Conservation (phyloP, 2,888 invertebrate species). For the Ethmia dodecea region DNA sequence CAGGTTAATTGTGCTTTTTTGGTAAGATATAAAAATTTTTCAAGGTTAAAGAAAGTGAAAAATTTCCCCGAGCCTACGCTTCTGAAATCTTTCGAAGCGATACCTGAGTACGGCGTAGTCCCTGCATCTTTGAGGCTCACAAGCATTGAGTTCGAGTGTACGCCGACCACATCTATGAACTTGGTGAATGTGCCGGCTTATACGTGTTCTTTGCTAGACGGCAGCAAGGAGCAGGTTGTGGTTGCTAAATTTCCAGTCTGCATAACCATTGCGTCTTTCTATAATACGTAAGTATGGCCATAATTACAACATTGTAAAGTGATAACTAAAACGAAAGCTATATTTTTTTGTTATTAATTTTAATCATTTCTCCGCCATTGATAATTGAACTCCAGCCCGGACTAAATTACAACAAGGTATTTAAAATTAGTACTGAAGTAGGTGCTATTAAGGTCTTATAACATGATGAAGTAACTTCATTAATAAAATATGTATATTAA, state of each 20-base stretch:
- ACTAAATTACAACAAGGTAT: no score
- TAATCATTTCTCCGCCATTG: no score
- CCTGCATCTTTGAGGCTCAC: conserved; percentile 42
- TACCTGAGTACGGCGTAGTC: conserved; percentile 50
- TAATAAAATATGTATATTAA: no score
- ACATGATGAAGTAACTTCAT: no score
- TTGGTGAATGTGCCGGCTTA: conserved; percentile 58
- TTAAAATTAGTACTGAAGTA: no score
- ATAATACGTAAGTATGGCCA: conserved; percentile 59
- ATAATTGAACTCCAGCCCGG: no score
- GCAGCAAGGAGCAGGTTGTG: conserved; percentile 60
- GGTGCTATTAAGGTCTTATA: no score
- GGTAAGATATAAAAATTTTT: no score
- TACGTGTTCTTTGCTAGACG: conserved; percentile 60
- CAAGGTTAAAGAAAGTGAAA: conserved; percentile 66
- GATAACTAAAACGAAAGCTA: no score
- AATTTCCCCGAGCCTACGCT: conserved; percentile 63
- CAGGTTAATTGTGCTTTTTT: no score
- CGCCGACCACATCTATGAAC: conserved; percentile 60
- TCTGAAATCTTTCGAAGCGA: conserved; percentile 48
- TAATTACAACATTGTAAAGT: no score
- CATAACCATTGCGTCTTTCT: conserved; percentile 63
- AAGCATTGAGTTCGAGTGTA: conserved; percentile 54
- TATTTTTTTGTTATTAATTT: no score
- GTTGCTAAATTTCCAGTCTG: conserved; percentile 68